These are phyloP conservation scores for Elmis aenea DNA, from an alignment of 2,888 invertebrate species.

Conservation along the genomic window DNA sequence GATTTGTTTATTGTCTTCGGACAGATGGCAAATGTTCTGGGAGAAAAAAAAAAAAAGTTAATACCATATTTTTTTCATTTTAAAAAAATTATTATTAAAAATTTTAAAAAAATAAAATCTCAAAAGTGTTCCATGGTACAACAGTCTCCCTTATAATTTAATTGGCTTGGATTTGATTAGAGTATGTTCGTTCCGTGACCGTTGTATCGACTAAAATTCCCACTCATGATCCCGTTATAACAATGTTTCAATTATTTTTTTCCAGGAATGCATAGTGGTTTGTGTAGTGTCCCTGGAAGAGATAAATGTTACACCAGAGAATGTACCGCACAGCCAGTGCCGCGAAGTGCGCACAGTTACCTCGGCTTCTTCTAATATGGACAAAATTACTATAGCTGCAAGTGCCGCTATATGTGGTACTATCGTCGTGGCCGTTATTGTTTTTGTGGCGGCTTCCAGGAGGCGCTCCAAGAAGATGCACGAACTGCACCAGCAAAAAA, in stretches of 20 bases:
- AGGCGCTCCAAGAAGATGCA: conserved; percentile 75
- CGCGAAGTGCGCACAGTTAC: conserved; percentile 83
- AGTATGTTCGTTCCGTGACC: too few species aligned
- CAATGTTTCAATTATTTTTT: too few species aligned
- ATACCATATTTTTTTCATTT: too few species aligned
- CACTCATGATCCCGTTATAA: too few species aligned
- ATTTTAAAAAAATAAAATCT: neutral
- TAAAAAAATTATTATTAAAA: too few species aligned
- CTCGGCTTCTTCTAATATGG: conserved; percentile 83
- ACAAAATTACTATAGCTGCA: conserved; percentile 90
- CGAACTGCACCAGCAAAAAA: conserved; percentile 60
- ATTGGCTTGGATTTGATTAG: too few species aligned
- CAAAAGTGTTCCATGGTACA: too few species aligned
- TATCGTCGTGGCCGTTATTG: conserved; percentile 83
- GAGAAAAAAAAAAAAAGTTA: too few species aligned
- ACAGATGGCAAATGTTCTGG: too few species aligned
- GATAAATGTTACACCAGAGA: conserved; percentile 79
- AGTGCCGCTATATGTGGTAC: conserved; percentile 91
- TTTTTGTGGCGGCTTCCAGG: conserved; percentile 82
- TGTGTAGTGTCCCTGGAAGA: conserved; percentile 90
- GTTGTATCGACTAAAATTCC: too few species aligned
- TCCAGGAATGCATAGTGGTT: conserved; percentile 86
- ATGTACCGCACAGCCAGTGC: conserved; percentile 80
- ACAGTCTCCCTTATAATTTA: too few species aligned
- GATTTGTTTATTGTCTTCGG: too few species aligned